Percentiles rank a stretch among this genome's conserved stretches.
phyloP scores from a whole-genome alignment of 1,140 invertebrate genomes.

The Ridgeia piscesae region DNA sequence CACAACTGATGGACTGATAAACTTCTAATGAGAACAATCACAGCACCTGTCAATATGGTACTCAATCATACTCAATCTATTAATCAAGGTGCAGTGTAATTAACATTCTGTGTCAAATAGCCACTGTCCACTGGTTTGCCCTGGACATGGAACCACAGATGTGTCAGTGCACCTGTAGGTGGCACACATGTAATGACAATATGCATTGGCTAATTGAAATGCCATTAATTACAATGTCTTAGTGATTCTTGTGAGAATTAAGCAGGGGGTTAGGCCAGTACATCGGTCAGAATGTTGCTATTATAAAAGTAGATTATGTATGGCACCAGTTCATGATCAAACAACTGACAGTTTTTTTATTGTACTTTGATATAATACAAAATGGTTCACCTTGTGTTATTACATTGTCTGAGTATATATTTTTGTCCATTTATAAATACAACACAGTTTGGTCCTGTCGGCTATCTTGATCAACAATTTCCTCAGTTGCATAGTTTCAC shows the following conservation, averaged over 20 bases:
- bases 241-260: neutral
- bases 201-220: neutral
- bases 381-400: no score
- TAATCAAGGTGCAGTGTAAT: neutral
- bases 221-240: neutral
- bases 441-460: no score
- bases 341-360: no score
- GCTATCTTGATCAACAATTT: no score
- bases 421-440: no score
- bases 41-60: neutral
- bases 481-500: no score
- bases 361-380: no score
- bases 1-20: neutral
- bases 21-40: neutral
- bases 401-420: no score
- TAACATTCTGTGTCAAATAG: neutral
- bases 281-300: no score
- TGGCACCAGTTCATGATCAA: no score
- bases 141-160: neutral
- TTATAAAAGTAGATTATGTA: no score
- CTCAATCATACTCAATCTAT: neutral
- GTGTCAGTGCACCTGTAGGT: neutral
- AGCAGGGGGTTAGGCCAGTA: no score
- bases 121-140: neutral
- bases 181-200: neutral